Evolutionary conservation across 1,140 invertebrate genomes (phyloP).

Genomic region (Nymphalis io): DNA sequence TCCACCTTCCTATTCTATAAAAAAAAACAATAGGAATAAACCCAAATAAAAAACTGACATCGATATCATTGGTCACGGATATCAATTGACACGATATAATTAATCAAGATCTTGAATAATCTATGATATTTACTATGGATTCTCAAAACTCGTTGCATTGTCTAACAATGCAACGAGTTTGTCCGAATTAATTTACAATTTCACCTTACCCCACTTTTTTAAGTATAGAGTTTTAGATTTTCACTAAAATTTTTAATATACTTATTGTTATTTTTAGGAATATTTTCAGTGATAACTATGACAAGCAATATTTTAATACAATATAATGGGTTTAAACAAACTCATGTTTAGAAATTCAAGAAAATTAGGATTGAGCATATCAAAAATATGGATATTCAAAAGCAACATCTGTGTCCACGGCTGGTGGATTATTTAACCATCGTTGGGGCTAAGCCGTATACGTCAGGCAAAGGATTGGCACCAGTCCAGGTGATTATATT

Average conservation of each 20-base stretch:
- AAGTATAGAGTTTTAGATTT: too few relatives aligned
- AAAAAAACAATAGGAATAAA: too few relatives aligned
- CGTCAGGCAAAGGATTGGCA: conserved; percentile 85
- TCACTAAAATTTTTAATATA: neutral
- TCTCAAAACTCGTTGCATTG: too few relatives aligned
- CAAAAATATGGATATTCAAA: conserved; percentile 84
- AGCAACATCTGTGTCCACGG: conserved; percentile 90
- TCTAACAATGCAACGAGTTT: too few relatives aligned
- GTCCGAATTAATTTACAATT: neutral
- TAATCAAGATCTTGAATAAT: too few relatives aligned
- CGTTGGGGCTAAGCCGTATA: conserved; percentile 90
- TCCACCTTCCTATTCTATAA: too few relatives aligned
- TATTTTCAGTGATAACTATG: conserved; percentile 70
- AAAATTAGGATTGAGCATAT: conserved; percentile 47
- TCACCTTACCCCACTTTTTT: too few relatives aligned
- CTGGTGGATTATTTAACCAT: conserved; percentile 98
- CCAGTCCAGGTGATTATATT: conserved; percentile 85
- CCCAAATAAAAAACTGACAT: too few relatives aligned
- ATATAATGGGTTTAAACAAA: conserved; percentile 63
- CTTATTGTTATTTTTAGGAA: conserved; percentile 55
- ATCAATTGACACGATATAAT: too few relatives aligned
- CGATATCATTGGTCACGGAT: too few relatives aligned
- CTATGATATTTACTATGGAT: too few relatives aligned
- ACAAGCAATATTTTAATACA: conserved; percentile 73
- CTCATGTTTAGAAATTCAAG: conserved; percentile 45